phyloP scores from a whole-genome alignment of 1,140 invertebrate species.

The Drosophila watanabei region DNA sequence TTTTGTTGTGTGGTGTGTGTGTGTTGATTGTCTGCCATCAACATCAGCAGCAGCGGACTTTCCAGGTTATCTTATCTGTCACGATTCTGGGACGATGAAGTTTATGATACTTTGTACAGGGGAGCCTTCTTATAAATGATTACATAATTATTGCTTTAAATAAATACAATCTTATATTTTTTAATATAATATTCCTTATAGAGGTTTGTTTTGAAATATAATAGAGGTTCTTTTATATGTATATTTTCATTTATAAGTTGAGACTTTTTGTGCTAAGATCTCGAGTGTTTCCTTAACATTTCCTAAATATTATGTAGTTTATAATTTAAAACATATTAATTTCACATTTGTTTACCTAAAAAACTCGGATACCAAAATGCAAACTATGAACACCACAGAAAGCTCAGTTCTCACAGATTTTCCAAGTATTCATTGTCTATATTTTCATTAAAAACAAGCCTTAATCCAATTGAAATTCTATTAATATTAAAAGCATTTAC shows the following conservation, averaged over 20 bases:
- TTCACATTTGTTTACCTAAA: background rate
- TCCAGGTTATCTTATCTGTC: slow-evolving; percentile 29
- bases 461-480: background rate
- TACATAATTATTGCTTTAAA: background rate
- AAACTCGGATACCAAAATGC: background rate
- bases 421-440: background rate
- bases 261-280: background rate
- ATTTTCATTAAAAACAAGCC: background rate
- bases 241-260: background rate
- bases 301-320: background rate
- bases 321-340: background rate
- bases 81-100: background rate
- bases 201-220: no score
- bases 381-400: background rate
- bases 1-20: background rate
- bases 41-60: slow-evolving; percentile 15
- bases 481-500: background rate
- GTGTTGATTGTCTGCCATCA: slow-evolving; percentile 12
- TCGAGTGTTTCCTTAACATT: background rate
- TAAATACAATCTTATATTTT: background rate
- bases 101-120: slow-evolving; percentile 6
- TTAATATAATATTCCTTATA: background rate
- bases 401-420: background rate
- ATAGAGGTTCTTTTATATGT: no score
- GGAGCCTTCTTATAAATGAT: no score